phyloP scores from a whole-genome alignment of 1,140 invertebrate genomes.

The Monochamus saltuarius region DNA sequence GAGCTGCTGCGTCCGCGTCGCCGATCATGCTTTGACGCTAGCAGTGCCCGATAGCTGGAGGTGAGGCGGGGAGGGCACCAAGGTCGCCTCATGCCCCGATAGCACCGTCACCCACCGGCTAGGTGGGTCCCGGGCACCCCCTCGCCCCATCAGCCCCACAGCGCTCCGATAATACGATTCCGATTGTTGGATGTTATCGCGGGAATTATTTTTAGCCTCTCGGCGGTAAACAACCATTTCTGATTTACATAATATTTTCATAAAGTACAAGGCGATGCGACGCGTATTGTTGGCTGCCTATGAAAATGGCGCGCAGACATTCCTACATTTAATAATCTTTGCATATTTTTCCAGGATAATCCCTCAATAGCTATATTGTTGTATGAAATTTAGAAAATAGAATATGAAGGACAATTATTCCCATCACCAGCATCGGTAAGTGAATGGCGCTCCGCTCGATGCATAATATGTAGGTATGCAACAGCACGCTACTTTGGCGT shows the following conservation, averaged over 20 bases:
- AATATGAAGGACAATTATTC: no score
- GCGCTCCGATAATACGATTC: not conserved
- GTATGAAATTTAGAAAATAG: no score
- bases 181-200: not conserved
- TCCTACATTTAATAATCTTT: no score
- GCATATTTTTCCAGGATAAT: no score
- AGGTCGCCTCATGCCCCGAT: conserved; percentile 31
- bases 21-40: conserved; percentile 18
- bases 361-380: no score
- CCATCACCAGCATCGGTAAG: no score
- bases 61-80: conserved; percentile 36
- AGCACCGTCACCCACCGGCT: conserved; percentile 29
- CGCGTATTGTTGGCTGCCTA: no score
- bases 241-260: not conserved
- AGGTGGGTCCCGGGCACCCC: conserved; percentile 31
- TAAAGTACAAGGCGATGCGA: no score
- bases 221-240: not conserved
- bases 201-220: not conserved
- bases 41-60: conserved; percentile 23
- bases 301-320: no score
- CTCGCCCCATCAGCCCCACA: conserved; percentile 45
- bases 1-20: conserved; percentile 50
- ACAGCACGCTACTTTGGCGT: not conserved
- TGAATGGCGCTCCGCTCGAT: no score
- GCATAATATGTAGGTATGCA: not conserved